Evolutionary conservation across 2,113 vertebrate species (phyloP).

Genomic region (Puntigrus tetrazona): DNA sequence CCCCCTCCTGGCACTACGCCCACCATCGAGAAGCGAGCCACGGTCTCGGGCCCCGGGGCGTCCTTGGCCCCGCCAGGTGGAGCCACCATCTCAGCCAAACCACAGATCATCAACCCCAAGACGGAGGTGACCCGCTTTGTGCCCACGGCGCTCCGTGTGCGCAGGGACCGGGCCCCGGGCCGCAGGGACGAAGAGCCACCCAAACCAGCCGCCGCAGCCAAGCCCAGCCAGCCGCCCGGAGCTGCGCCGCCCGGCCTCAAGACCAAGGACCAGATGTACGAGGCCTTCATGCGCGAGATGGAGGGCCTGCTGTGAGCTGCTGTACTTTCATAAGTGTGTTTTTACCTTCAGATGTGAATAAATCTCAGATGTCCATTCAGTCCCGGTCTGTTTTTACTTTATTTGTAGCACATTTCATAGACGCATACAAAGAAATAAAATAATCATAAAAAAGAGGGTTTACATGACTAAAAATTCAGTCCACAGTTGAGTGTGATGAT

Average conservation of each 20-base stretch:
- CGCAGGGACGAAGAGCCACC: constrained; percentile 73
- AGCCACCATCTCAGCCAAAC: constrained; percentile 97
- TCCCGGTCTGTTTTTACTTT: not conserved
- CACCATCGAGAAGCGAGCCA: constrained; percentile 79
- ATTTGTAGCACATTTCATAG: too few relatives aligned
- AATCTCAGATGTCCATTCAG: not conserved
- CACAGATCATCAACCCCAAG: constrained; percentile 97
- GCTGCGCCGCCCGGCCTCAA: constrained; percentile 85
- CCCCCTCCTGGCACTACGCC: constrained; percentile 75
- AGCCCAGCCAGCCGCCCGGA: constrained; percentile 73
- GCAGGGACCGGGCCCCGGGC: constrained; percentile 80
- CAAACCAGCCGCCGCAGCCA: constrained; percentile 67
- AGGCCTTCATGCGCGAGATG: constrained; percentile 99
- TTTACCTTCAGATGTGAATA: not conserved
- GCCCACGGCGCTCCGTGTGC: constrained; percentile 91
- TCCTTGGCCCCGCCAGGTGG: constrained; percentile 52
- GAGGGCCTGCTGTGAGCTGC: constrained; percentile 84
- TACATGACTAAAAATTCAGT: too few relatives aligned
- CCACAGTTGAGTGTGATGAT: too few relatives aligned
- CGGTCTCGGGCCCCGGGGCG: constrained; percentile 71
- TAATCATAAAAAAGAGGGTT: too few relatives aligned
- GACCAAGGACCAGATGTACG: constrained; percentile 98
- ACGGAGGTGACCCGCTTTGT: constrained; percentile 96
- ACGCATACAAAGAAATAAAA: too few relatives aligned
- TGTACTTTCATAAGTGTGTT: not conserved